A percentile compares a stretch with the other conserved stretches of the same genome.
Conservation (phyloP, 2,888 invertebrate genomes). For the Stramonita haemastoma region DNA sequence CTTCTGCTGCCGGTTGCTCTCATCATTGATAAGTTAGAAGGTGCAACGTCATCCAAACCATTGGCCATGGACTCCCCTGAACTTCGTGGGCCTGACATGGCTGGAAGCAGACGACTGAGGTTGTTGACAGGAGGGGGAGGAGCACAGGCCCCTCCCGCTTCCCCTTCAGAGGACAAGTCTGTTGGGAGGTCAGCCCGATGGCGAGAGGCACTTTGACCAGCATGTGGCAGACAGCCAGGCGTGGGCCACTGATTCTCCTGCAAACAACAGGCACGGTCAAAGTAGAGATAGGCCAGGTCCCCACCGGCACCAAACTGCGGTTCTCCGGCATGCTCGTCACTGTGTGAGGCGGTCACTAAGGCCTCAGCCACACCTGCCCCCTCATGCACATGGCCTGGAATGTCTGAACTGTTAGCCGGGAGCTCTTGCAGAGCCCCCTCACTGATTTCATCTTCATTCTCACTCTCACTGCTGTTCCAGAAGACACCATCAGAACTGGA, state of each 20-base stretch:
- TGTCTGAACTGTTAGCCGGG: background rate
- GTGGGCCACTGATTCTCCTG: slow-evolving; percentile 30
- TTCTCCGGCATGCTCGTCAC: background rate
- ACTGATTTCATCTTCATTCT: slow-evolving; percentile 49
- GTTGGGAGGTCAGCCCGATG: slow-evolving; percentile 36
- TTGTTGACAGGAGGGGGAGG: slow-evolving; percentile 42
- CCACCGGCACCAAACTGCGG: slow-evolving; percentile 36
- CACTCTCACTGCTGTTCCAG: slow-evolving; percentile 53
- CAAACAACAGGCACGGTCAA: slow-evolving; percentile 34
- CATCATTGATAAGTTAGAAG: slow-evolving; percentile 71
- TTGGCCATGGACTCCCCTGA: slow-evolving; percentile 44
- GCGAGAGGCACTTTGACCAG: slow-evolving; percentile 41
- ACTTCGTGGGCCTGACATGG: slow-evolving; percentile 13
- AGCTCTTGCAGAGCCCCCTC: slow-evolving; percentile 32
- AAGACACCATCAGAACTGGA: slow-evolving; percentile 43
- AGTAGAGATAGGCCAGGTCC: slow-evolving; percentile 27
- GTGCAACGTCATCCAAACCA: slow-evolving; percentile 48
- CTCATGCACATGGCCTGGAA: slow-evolving; percentile 28
- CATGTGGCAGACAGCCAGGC: slow-evolving; percentile 35
- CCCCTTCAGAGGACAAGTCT: slow-evolving; percentile 18
- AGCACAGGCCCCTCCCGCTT: slow-evolving; percentile 41
- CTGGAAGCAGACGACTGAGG: slow-evolving; percentile 44
- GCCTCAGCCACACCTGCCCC: slow-evolving; percentile 44
- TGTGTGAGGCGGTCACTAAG: background rate
- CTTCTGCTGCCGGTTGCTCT: slow-evolving; percentile 67